Evolutionary conservation across 2,113 vertebrate genomes (phyloP).

Genomic region (Oreotrochilus melanogaster): DNA sequence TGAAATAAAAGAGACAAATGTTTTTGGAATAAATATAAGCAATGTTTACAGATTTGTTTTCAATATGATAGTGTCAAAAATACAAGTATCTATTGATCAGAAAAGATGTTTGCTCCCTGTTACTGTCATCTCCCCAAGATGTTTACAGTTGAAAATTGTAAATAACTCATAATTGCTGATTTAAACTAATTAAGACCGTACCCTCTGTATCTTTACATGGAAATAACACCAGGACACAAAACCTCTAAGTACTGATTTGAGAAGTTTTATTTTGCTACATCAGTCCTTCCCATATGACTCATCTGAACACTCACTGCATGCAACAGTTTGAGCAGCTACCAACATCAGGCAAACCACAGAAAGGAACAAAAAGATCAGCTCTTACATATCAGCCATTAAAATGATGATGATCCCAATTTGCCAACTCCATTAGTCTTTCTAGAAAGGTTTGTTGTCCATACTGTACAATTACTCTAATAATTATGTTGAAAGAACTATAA

Average conservation of each 20-base stretch:
- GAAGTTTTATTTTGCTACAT: neutral
- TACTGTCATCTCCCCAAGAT: neutral
- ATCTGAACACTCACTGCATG: neutral
- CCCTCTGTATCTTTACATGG: neutral
- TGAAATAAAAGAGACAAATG: conserved; percentile 3
- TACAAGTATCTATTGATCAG: neutral
- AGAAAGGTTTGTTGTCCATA: conserved; percentile 25
- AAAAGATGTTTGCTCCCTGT: neutral
- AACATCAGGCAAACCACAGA: neutral
- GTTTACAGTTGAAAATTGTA: neutral
- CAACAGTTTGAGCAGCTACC: neutral
- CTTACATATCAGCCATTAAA: conserved; percentile 7
- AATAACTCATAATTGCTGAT: neutral
- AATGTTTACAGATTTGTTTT: conserved; percentile 29
- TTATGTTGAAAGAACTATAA: neutral
- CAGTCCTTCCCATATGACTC: neutral
- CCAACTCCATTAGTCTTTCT: conserved; percentile 15
- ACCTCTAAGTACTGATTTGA: neutral
- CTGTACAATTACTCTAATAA: conserved; percentile 15
- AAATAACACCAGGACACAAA: neutral
- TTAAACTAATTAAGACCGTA: neutral
- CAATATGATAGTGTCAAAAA: neutral
- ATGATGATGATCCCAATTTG: conserved; percentile 18
- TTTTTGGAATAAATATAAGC: conserved; percentile 7
- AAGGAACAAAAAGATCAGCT: neutral